Evolutionary conservation across 2,888 invertebrate species (phyloP).

Genomic region (Euclidia mi): DNA sequence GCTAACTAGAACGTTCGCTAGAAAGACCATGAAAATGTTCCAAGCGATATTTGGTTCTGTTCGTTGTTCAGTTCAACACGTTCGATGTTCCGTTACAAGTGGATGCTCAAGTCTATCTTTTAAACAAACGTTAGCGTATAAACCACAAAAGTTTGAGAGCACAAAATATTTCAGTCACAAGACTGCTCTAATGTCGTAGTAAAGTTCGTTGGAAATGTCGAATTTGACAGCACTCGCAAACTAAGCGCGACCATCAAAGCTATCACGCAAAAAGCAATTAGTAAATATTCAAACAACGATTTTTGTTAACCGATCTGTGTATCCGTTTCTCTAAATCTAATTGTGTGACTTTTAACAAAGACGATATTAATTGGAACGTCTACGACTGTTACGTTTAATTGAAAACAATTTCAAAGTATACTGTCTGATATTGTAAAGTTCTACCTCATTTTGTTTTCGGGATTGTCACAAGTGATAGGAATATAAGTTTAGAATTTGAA

Average conservation of each 20-base stretch:
- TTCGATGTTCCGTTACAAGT: too few species aligned
- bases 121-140: too few species aligned
- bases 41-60: too few species aligned
- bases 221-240: not conserved
- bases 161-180: too few species aligned
- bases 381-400: slow-evolving; percentile 52
- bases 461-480: slow-evolving; percentile 14
- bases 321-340: slow-evolving; percentile 24
- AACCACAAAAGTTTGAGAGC: too few species aligned
- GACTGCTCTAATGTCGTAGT: not conserved
- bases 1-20: too few species aligned
- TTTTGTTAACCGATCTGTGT: slow-evolving; percentile 9
- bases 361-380: slow-evolving; percentile 58
- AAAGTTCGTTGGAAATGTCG: not conserved
- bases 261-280: not conserved
- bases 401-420: slow-evolving; percentile 57
- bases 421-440: too few species aligned
- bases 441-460: too few species aligned
- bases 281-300: not conserved
- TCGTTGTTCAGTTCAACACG: too few species aligned
- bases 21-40: too few species aligned
- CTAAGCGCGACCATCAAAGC: too few species aligned
- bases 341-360: slow-evolving; percentile 30
- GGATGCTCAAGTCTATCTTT: too few species aligned
- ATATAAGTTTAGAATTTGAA: not conserved